Conservation (phyloP, 1,140 invertebrate species). For the Leptinotarsa defecta region DNA sequence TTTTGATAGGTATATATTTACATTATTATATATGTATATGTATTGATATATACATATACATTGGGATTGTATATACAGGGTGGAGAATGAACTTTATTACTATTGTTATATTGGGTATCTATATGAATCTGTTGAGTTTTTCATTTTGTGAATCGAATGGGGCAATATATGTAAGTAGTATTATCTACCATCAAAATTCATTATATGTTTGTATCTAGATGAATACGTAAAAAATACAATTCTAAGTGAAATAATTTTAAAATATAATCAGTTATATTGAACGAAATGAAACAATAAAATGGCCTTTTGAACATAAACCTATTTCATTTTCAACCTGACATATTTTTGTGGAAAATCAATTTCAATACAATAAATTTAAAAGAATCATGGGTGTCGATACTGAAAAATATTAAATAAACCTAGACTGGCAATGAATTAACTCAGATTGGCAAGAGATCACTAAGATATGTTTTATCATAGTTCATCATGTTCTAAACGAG, state of each 20-base stretch:
- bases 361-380: no score
- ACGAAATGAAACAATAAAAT: background rate
- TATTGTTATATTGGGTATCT: slow-evolving; percentile 7
- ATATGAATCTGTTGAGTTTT: slow-evolving; percentile 12
- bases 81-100: slow-evolving; percentile 28
- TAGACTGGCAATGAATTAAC: no score
- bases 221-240: background rate
- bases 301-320: background rate
- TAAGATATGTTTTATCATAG: no score
- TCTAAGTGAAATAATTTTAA: background rate
- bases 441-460: no score
- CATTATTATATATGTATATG: slow-evolving; percentile 34
- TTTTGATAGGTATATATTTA: slow-evolving; percentile 39
- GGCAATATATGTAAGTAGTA: slow-evolving; percentile 16
- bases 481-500: no score
- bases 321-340: background rate
- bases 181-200: background rate
- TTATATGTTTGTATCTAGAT: slow-evolving; percentile 21
- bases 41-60: slow-evolving; percentile 33
- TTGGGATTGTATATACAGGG: slow-evolving; percentile 30
- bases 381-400: no score
- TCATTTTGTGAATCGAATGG: background rate
- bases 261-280: slow-evolving; percentile 1
- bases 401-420: no score
- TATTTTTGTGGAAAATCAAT: no score